Evolutionary conservation across 2,888 invertebrate species (phyloP).

Genomic region (Nysson spinosus): DNA sequence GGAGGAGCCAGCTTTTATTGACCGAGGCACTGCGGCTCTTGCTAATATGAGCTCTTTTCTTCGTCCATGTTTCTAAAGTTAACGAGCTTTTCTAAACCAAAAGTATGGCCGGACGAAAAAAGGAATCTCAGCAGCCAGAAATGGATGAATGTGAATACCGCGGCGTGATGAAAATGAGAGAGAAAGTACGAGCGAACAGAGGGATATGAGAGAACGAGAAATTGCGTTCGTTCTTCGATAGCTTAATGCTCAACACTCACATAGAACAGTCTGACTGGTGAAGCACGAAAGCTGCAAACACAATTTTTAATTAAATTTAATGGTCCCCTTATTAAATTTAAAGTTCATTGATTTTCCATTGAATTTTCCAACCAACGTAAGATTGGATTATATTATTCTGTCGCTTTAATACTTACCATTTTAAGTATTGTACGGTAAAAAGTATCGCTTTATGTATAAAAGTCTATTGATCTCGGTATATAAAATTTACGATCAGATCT

Average conservation of each 20-base stretch:
- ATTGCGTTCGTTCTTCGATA: not conserved
- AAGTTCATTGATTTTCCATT: no score
- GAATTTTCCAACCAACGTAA: no score
- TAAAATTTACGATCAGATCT: no score
- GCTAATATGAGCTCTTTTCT: constrained; percentile 25
- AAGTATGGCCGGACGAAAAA: constrained; percentile 2
- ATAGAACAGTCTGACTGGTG: not conserved
- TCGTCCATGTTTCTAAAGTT: constrained; percentile 21
- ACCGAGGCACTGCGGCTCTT: constrained; percentile 43
- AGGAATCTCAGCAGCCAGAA: constrained; percentile 20
- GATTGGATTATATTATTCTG: no score
- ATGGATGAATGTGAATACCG: not conserved
- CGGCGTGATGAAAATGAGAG: constrained; percentile 7
- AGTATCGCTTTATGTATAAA: no score
- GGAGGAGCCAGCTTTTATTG: constrained; percentile 42
- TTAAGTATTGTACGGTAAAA: no score
- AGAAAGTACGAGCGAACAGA: constrained; percentile 9
- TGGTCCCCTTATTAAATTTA: no score
- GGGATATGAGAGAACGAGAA: constrained; percentile 4
- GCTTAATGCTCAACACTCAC: not conserved
- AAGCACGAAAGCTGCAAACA: not conserved
- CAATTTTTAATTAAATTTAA: constrained; percentile 26
- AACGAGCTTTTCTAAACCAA: constrained; percentile 34
- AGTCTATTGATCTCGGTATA: no score
- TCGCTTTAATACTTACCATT: no score